A percentile compares a stretch with the other conserved stretches of the same genome.
These are phyloP conservation scores for Eospalax fontanierii DNA, from an alignment of 2,797 vertebrate genomes.

Conservation along the genomic window DNA sequence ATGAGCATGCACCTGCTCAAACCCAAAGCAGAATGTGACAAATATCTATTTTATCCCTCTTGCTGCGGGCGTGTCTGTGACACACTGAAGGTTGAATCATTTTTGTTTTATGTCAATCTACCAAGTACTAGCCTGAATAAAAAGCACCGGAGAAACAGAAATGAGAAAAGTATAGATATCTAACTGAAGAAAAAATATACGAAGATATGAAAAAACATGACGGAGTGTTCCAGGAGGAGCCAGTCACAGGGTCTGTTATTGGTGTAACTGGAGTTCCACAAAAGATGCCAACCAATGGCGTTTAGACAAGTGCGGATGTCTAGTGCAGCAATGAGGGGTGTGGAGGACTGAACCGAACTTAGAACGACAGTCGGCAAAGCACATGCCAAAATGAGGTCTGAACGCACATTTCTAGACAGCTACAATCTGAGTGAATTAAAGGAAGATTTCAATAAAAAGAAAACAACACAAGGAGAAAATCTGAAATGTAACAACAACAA, in stretches of 20 bases:
- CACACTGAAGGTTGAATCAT: slow-evolving; percentile 13
- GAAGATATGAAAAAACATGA: not conserved
- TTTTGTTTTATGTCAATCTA: slow-evolving; percentile 65
- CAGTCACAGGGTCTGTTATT: not conserved
- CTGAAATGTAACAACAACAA: not conserved
- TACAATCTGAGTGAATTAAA: not conserved
- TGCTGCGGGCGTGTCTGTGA: slow-evolving; percentile 10
- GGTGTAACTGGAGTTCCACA: not conserved
- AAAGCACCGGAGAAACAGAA: not conserved
- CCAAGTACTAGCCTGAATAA: slow-evolving; percentile 44
- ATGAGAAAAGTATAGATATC: not conserved
- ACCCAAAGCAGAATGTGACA: slow-evolving; percentile 5
- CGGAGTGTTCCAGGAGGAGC: not conserved
- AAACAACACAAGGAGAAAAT: not conserved
- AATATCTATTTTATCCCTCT: slow-evolving; percentile 57
- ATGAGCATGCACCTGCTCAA: not conserved
- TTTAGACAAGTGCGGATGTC: not conserved
- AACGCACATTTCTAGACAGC: not conserved
- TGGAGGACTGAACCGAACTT: not conserved
- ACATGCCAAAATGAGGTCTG: not conserved
- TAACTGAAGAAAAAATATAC: not conserved
- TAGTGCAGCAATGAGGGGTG: not conserved
- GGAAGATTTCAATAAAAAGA: not conserved
- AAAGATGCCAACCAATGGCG: not conserved
- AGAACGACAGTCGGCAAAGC: slow-evolving; percentile 39